Conservation (phyloP, 2,113 vertebrate species). For the Charina bottae region DNA sequence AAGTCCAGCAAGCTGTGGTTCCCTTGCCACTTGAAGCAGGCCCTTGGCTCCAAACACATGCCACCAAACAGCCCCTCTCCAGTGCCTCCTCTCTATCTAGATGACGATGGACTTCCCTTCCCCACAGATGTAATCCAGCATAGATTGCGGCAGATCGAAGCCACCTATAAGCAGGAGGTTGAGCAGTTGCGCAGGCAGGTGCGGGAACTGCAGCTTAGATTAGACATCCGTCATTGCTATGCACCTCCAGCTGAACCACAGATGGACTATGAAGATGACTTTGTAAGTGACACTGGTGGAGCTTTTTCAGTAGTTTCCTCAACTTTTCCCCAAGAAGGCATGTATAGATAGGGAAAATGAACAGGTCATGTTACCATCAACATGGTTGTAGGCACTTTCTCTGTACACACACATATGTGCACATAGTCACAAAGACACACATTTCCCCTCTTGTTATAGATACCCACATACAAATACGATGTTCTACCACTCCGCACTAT, state of each 20-base stretch:
- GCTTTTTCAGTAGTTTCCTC: accelerated
- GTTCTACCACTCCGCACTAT: not conserved
- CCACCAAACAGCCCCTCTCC: slow-evolving; percentile 80
- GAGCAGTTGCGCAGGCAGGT: slow-evolving; percentile 94
- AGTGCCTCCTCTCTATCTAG: slow-evolving; percentile 86
- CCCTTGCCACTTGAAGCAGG: slow-evolving; percentile 73
- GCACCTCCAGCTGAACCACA: slow-evolving; percentile 90
- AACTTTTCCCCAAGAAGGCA: not conserved
- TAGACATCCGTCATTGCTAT: slow-evolving; percentile 91
- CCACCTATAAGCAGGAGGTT: slow-evolving; percentile 96
- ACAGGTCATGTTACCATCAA: not conserved
- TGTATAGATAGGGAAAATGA: accelerated
- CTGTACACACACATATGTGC: not conserved
- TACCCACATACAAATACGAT: not conserved
- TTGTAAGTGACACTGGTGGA: slow-evolving; percentile 81
- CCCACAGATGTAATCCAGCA: slow-evolving; percentile 95
- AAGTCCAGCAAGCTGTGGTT: slow-evolving; percentile 70
- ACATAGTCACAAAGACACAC: not conserved
- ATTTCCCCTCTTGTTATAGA: not conserved
- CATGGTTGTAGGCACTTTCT: not conserved
- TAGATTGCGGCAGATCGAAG: slow-evolving; percentile 95
- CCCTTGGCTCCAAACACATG: slow-evolving; percentile 73
- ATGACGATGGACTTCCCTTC: slow-evolving; percentile 95
- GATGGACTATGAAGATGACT: slow-evolving; percentile 96
- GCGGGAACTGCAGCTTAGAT: slow-evolving; percentile 91